Base-by-base conservation (phyloP, 1,140 invertebrate genomes). In the Pararge aegeria region DNA sequence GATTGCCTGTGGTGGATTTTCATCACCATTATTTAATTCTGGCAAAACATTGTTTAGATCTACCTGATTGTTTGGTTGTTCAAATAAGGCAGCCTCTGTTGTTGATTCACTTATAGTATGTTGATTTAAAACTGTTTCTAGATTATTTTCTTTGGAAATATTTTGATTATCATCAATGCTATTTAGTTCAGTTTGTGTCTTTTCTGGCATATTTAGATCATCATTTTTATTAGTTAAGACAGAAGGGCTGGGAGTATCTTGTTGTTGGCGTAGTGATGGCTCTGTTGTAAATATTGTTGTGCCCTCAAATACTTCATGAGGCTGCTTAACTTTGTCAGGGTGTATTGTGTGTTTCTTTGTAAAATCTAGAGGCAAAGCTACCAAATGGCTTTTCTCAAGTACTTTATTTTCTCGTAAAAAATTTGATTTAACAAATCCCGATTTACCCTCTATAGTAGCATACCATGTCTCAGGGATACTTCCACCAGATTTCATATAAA, bases 401-500 rank as follows among this genome's bases (percentile, higher is more conserved):
- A 85, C 62, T 76, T 83, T 89, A 21, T 50, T 63, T 76, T 89
- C 87, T 65, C 68, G 75, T 58, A 91, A 68, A 79, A 94, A 93
- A 10, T 80, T 78, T 50, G 91, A 90, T 38, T 93, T 93, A 18
- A 93, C 92, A 84, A 95, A 96, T 40, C 95, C 95, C 65, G 91
- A 83, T 71, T 91, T 92, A 20, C 94, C 94, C 76, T 93, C 91
- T 24, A 95, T 92, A 84, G 93, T 92, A 18, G 93, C 94, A 67
- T 93, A 95, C 94, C 95, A 96, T 55, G 95, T 80, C 63, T 94
- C 92, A 5, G 68, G 74, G 65, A 93, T 92, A 2, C 68, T 90
- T 18, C 94, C 94, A 74, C 93, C 93, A 62, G 92, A 92, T 87
- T 96, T 96, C 78, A 95, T 95, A 59, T 90, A 93, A 60, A 96